Percentiles rank a stretch among this genome's conserved stretches.
Evolutionary conservation across 1,140 invertebrate species (phyloP).

Genomic region (Atta texana): DNA sequence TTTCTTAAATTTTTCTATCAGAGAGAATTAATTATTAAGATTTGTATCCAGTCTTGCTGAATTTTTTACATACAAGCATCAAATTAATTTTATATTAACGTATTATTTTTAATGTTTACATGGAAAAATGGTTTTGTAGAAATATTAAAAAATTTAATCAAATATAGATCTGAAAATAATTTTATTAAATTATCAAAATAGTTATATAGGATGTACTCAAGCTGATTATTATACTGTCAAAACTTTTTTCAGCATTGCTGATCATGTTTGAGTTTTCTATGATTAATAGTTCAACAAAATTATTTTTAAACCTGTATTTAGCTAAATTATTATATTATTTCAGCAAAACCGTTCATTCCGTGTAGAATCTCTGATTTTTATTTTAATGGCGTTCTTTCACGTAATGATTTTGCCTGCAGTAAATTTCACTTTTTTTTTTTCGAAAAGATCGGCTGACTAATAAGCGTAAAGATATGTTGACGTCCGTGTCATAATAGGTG

Average conservation of each 20-base stretch:
- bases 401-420: background rate
- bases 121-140: too few species aligned
- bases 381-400: background rate
- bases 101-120: background rate
- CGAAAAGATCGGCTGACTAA: background rate
- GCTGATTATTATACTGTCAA: too few species aligned
- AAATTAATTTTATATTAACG: background rate
- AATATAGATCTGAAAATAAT: too few species aligned
- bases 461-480: slow-evolving; percentile 1
- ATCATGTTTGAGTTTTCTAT: too few species aligned
- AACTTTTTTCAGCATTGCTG: too few species aligned
- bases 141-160: too few species aligned
- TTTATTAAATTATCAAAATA: too few species aligned
- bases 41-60: background rate
- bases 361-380: background rate
- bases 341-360: background rate
- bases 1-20: background rate
- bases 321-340: too few species aligned
- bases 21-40: background rate
- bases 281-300: too few species aligned
- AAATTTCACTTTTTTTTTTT: background rate
- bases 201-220: too few species aligned
- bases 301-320: too few species aligned
- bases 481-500: background rate
- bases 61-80: background rate